phyloP scores from a whole-genome alignment of 2,113 vertebrate species.

The Onychostoma macrolepis region DNA sequence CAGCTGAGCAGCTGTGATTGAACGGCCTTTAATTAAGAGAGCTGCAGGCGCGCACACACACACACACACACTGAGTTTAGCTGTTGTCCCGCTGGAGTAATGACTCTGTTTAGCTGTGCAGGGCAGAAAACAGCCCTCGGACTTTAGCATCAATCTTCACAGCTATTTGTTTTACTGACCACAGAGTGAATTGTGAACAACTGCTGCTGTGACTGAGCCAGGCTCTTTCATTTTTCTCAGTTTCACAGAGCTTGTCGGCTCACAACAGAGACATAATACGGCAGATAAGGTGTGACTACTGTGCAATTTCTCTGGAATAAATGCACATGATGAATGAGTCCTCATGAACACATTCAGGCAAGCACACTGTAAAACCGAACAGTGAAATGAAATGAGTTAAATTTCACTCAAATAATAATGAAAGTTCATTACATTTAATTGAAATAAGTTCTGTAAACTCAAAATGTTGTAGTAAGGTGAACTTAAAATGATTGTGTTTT shows the following conservation, averaged over 20 bases:
- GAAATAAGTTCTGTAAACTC: no score
- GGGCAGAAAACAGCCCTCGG: slow-evolving; percentile 39
- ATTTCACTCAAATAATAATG: no score
- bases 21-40: slow-evolving; percentile 59
- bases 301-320: not conserved
- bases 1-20: slow-evolving; percentile 60
- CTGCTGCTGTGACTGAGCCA: not conserved
- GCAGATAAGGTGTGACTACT: not conserved
- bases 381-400: no score
- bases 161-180: slow-evolving; percentile 42
- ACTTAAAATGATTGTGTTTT: no score
- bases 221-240: not conserved
- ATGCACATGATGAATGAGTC: not conserved
- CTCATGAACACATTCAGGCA: not conserved
- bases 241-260: slow-evolving; percentile 11
- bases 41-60: slow-evolving; percentile 9
- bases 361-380: no score
- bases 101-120: slow-evolving; percentile 17
- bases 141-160: slow-evolving; percentile 46
- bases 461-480: no score
- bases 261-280: not conserved
- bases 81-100: slow-evolving; percentile 34
- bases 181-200: slow-evolving; percentile 14
- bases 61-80: slow-evolving; percentile 16
- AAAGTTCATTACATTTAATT: no score